Percentiles rank a stretch among this genome's conserved stretches.
Conservation (phyloP, 37 sponge, comb jelly and placozoan species). For the Theonella swinhoei region DNA sequence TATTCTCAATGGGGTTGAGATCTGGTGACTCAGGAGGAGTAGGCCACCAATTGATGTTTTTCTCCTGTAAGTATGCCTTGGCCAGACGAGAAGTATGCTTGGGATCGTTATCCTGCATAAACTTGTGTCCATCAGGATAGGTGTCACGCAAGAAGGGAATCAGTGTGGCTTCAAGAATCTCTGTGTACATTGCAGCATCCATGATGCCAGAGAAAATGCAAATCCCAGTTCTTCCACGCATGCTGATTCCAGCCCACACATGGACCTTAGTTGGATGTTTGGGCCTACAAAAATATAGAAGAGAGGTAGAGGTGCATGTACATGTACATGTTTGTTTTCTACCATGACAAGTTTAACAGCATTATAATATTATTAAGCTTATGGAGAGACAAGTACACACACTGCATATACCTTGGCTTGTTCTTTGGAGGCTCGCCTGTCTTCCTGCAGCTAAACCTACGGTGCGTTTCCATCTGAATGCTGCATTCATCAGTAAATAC, state of each 20-base stretch:
- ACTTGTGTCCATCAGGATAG: too few relatives aligned
- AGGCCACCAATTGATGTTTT: constrained; percentile 27
- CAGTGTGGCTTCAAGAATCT: too few relatives aligned
- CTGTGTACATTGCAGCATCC: constrained; percentile 5
- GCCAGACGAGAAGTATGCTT: constrained; percentile 16
- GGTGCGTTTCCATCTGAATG: constrained; percentile 35
- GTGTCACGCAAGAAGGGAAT: too few relatives aligned
- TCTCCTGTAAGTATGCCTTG: neutral
- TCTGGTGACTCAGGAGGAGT: constrained; percentile 41
- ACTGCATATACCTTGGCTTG: constrained; percentile 22
- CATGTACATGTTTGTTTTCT: too few relatives aligned
- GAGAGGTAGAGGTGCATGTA: too few relatives aligned
- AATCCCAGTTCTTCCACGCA: constrained; percentile 12
- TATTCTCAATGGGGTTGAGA: constrained; percentile 39
- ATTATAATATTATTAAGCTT: too few relatives aligned
- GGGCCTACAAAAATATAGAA: too few relatives aligned
- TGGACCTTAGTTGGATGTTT: constrained; percentile 39
- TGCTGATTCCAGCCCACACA: constrained; percentile 40
- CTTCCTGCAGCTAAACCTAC: constrained; percentile 38
- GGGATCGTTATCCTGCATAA: constrained; percentile 36
- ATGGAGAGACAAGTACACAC: neutral
- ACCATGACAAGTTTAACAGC: too few relatives aligned
- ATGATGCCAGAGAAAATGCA: constrained; percentile 41
- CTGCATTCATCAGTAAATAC: constrained; percentile 39
- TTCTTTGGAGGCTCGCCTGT: constrained; percentile 18